A percentile compares a stretch with the other conserved stretches of the same genome.
These are phyloP conservation scores for Barypeithes pellucidus DNA, from an alignment of 2,888 invertebrate species.

Conservation along the genomic window DNA sequence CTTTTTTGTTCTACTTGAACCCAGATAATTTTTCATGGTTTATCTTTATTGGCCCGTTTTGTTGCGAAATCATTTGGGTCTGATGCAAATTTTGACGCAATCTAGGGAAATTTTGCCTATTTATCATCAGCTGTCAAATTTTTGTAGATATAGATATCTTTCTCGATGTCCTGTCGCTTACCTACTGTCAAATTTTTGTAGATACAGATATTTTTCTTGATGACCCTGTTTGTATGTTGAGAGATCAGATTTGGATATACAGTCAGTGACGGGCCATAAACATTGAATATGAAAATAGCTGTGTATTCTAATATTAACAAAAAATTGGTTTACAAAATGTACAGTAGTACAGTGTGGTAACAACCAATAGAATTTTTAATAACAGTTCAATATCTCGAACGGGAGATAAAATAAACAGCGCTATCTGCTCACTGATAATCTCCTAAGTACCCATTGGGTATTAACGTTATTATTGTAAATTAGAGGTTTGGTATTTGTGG, in stretches of 20 bases:
- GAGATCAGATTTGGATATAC: too few relatives aligned
- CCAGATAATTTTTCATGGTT: slow-evolving; percentile 29
- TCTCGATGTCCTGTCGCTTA: too few relatives aligned
- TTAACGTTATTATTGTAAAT: background rate
- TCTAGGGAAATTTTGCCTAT: background rate
- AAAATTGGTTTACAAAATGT: too few relatives aligned
- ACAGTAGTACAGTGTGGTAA: background rate
- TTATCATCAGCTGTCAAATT: too few relatives aligned
- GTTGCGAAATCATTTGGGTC: background rate
- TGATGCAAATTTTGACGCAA: background rate
- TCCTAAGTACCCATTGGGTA: slow-evolving; percentile 7
- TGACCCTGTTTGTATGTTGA: too few relatives aligned
- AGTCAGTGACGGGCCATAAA: too few relatives aligned
- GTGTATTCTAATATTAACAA: too few relatives aligned
- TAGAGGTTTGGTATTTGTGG: slow-evolving; percentile 17
- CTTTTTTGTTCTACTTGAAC: slow-evolving; percentile 35
- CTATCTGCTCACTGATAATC: slow-evolving; percentile 17
- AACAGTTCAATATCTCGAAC: background rate
- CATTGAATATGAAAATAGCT: too few relatives aligned
- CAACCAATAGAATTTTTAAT: background rate
- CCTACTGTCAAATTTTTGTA: too few relatives aligned
- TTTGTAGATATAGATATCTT: too few relatives aligned
- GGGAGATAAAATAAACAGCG: slow-evolving; percentile 12
- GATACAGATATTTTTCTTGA: too few relatives aligned
- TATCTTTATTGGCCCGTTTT: background rate